These are phyloP conservation scores for Drosophila aldrichi DNA, from an alignment of 2,888 invertebrate species.

Conservation along the genomic window DNA sequence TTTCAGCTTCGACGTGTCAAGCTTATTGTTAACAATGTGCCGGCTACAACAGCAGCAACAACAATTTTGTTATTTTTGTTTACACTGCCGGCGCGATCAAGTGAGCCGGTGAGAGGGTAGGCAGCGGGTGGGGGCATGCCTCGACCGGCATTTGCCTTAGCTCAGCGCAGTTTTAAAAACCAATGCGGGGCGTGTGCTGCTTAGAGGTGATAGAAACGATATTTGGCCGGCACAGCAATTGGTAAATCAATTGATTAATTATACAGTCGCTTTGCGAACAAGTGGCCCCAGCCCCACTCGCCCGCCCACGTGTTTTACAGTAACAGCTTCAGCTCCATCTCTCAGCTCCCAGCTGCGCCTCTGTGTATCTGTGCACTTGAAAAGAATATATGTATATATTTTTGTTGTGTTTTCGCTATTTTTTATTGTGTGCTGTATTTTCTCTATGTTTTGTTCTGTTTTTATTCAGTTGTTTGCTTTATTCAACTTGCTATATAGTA, in stretches of 20 bases:
- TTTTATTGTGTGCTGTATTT: constrained; percentile 32
- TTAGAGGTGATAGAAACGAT: constrained; percentile 13
- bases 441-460: constrained; percentile 53
- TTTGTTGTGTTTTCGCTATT: constrained; percentile 42
- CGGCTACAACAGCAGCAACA: constrained; percentile 18
- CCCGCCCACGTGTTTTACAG: constrained; percentile 9
- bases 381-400: constrained; percentile 19
- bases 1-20: constrained; percentile 17
- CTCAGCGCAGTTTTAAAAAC: background rate
- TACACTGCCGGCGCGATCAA: constrained; percentile 54
- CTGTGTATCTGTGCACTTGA: constrained; percentile 60
- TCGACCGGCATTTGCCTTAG: constrained; percentile 11
- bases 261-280: constrained; percentile 44
- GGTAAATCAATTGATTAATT: constrained; percentile 52
- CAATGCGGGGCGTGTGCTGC: constrained; percentile 20
- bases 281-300: constrained; percentile 23
- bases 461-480: constrained; percentile 68
- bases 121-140: background rate
- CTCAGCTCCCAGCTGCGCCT: background rate
- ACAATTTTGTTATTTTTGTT: constrained; percentile 41
- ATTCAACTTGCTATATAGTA: constrained; percentile 28
- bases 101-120: background rate
- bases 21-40: constrained; percentile 16
- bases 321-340: background rate
- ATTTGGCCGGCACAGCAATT: constrained; percentile 9